Base-by-base conservation (phyloP, 2,888 invertebrate species). In the Amphimallon solstitiale region DNA sequence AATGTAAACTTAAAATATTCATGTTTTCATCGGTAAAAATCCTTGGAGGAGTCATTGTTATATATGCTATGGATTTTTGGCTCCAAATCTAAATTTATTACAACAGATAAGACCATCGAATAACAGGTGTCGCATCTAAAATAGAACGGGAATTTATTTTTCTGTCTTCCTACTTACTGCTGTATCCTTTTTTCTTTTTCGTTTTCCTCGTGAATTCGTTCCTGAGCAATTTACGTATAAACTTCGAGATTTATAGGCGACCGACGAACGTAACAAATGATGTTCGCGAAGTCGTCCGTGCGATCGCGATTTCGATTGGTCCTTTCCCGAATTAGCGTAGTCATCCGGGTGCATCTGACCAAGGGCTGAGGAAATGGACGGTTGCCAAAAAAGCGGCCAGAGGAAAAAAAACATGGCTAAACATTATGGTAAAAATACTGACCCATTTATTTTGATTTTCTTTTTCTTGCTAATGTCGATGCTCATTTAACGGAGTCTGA, bases 341-440 rank as follows among this genome's bases (percentile, higher is more conserved):
- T 12, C 10, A 56, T 56, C 23, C 29, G 56, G 23, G 49, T 49
- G 63, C 60, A 65, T 65, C 51, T 63, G 62, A 65, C 67, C 67
- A 68, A 65, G 69, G 69, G 59, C 60, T 49, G 52, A 61, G 67
- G 40, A 67, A 67, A 61, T 69, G 67, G 69, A 23, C 1, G 14
- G 2, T 10, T 51, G 70, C 70, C 70, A 70, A 67, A 38, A 40
- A 29, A 9, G n/a, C n/a, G n/a, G n/a, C n/a, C n/a, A 29, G 29
- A 29, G 5, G 23, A 29, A 29, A 29, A 29, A 29, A 29, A 29
- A 29, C 29, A 9, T 9, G 9, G 7, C 29, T 1, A 29, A 67
- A 68, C 67, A 29, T 23, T 9, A 29, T 56, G 40, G 10, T 56
- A 56, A 56, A 56, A 56, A 56, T 56, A 56, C 56, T 56, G 56